These are phyloP conservation scores for Dipodomys stephensi DNA, from an alignment of 2,113 vertebrate genomes.

Conservation along the genomic window DNA sequence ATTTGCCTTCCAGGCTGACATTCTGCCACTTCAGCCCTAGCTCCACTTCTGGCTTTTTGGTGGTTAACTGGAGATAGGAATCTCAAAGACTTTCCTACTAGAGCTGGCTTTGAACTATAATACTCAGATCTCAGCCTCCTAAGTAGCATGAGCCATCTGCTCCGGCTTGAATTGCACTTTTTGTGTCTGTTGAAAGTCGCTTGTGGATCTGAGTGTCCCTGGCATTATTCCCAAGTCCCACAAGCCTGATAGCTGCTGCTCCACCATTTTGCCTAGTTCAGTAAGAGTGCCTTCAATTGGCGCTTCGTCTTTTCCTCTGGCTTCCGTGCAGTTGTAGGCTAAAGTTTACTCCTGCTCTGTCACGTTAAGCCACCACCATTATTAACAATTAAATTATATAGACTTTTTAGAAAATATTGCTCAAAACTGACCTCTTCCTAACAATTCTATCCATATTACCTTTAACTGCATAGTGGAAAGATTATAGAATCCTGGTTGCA, in stretches of 20 bases:
- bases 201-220: background rate
- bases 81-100: too few species aligned
- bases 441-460: background rate
- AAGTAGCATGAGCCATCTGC: too few species aligned
- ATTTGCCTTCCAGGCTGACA: too few species aligned
- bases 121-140: too few species aligned
- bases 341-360: background rate
- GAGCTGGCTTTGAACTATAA: too few species aligned
- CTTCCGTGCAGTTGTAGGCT: background rate
- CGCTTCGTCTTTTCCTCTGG: background rate
- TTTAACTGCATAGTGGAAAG: background rate
- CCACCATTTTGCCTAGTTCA: background rate
- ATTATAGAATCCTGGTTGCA: rapidly evolving
- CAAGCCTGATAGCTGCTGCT: background rate
- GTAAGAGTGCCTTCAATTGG: too few species aligned
- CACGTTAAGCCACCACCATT: background rate
- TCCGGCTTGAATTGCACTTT: background rate
- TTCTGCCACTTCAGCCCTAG: too few species aligned
- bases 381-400: constrained; percentile 6
- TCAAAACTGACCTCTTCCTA: background rate
- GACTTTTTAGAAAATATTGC: background rate
- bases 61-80: too few species aligned
- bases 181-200: background rate
- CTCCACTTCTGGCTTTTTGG: too few species aligned
- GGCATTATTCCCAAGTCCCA: background rate